These are phyloP conservation scores for Cybosia mesomella DNA, from an alignment of 2,888 invertebrate genomes.

Conservation along the genomic window DNA sequence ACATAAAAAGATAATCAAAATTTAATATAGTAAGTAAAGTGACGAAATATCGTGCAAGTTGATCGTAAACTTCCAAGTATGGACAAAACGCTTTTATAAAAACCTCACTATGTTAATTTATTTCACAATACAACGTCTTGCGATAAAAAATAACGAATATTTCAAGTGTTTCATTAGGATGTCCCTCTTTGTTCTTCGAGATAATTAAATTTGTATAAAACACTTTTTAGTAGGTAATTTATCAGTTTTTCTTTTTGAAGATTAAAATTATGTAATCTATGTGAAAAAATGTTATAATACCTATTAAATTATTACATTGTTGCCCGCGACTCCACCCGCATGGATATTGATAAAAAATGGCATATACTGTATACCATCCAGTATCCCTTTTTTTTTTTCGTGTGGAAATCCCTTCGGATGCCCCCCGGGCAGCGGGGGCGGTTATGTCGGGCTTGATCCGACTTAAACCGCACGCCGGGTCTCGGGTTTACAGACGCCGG, in stretches of 20 bases:
- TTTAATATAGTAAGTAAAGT: constrained; percentile 3
- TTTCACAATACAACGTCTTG: constrained; percentile 34
- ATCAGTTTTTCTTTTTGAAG: constrained; percentile 25
- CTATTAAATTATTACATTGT: neutral
- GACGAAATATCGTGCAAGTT: neutral
- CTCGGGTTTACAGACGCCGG: no score
- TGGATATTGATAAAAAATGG: no score
- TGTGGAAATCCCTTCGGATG: no score
- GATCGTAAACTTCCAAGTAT: neutral
- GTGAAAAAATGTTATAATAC: no score
- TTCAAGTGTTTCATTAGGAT: constrained; percentile 55
- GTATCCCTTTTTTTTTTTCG: no score
- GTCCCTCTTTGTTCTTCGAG: constrained; percentile 32
- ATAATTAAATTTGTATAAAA: constrained; percentile 44
- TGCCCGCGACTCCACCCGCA: no score
- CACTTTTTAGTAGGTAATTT: constrained; percentile 31
- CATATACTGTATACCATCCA: no score
- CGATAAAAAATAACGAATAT: constrained; percentile 48
- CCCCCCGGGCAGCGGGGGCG: no score
- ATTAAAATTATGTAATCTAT: neutral
- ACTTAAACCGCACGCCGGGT: no score
- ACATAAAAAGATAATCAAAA: constrained; percentile 5
- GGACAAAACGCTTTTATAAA: constrained; percentile 16
- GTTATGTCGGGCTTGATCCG: no score
- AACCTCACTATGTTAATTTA: constrained; percentile 40